These are phyloP conservation scores for Phrynocephalus versicolor DNA, from an alignment of 2,113 vertebrate species.

Conservation along the genomic window DNA sequence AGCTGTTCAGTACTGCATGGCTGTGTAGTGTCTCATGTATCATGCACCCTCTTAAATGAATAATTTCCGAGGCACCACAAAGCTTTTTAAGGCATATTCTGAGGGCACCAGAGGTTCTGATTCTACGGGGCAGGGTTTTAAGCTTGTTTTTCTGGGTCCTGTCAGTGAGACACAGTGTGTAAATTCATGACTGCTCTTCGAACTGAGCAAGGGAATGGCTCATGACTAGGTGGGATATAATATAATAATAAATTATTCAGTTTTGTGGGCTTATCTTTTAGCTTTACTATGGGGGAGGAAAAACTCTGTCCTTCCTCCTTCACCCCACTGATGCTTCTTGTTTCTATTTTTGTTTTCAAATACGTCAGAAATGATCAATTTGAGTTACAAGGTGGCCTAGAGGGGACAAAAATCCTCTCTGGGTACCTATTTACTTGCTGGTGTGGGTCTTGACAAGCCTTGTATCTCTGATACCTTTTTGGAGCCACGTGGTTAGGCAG, in stretches of 20 bases:
- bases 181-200: slow-evolving; percentile 16
- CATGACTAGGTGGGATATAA: slow-evolving; percentile 13
- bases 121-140: not conserved
- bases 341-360: not conserved
- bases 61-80: not conserved
- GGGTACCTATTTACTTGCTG: too few species aligned
- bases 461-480: too few species aligned
- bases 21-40: not conserved
- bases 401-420: too few species aligned
- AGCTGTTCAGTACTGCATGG: slow-evolving; percentile 2
- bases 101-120: slow-evolving; percentile 25
- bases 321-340: not conserved
- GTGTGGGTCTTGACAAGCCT: too few species aligned
- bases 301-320: not conserved
- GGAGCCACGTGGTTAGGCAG: too few species aligned
- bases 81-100: slow-evolving; percentile 16
- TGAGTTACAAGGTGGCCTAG: too few species aligned
- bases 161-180: not conserved
- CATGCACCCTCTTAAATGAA: slow-evolving; percentile 4
- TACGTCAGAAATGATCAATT: too few species aligned
- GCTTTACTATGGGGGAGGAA: not conserved
- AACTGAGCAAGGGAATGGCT: slow-evolving; percentile 19
- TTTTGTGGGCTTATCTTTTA: slow-evolving; percentile 2
- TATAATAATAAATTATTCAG: slow-evolving; percentile 29
- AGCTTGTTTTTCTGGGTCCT: not conserved